Conservation (phyloP, 1,140 invertebrate genomes). For the Cryptotermes secundus region DNA sequence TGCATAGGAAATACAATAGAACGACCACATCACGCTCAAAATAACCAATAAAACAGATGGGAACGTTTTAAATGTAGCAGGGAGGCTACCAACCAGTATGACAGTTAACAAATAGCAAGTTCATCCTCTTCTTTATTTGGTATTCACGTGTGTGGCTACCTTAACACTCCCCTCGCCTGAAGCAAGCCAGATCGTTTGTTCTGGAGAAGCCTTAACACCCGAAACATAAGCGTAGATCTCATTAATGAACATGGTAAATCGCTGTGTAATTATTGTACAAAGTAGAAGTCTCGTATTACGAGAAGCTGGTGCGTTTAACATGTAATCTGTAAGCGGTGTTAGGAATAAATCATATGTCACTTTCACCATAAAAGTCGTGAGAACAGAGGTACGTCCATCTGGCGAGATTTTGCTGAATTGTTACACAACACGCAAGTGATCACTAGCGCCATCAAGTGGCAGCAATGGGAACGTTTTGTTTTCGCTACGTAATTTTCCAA, state of each 20-base stretch:
- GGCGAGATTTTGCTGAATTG: background rate
- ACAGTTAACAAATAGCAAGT: too few species aligned
- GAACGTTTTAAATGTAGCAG: too few species aligned
- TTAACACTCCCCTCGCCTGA: background rate
- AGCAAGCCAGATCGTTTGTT: background rate
- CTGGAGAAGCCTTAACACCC: background rate
- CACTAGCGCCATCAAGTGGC: background rate
- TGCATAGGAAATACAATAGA: too few species aligned
- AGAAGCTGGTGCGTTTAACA: too few species aligned
- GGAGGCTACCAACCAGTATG: too few species aligned
- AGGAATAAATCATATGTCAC: too few species aligned
- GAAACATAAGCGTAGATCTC: background rate
- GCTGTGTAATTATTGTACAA: too few species aligned
- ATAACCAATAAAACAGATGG: too few species aligned
- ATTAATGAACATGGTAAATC: background rate
- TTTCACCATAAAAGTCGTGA: background rate
- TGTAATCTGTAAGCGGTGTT: too few species aligned
- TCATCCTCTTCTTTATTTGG: background rate
- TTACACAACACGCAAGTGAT: background rate
- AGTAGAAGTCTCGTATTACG: too few species aligned
- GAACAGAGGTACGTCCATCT: background rate
- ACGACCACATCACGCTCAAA: too few species aligned
- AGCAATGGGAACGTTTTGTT: background rate
- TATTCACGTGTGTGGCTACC: background rate
- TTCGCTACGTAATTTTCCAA: too few species aligned